Conservation (phyloP, 2,888 invertebrate genomes). For the Temnothorax ravouxi region DNA sequence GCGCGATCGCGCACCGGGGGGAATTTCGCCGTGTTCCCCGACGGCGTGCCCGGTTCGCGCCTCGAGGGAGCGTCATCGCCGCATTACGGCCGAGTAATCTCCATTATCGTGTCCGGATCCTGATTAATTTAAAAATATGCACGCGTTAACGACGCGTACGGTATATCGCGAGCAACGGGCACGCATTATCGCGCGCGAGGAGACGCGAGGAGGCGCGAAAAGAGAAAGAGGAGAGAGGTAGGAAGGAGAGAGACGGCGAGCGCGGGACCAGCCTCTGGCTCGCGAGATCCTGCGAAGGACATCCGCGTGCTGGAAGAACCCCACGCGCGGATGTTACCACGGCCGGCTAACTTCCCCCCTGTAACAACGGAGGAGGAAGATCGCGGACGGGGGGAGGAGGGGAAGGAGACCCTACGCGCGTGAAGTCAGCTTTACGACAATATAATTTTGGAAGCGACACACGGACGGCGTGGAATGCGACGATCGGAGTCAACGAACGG, state of each 20-base stretch:
- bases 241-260: not conserved
- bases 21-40: constrained; percentile 29
- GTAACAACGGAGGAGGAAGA: constrained; percentile 56
- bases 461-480: constrained; percentile 72
- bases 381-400: constrained; percentile 5
- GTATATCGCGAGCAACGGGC: constrained; percentile 45
- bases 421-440: constrained; percentile 73
- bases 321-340: constrained; percentile 34
- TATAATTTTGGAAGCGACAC: constrained; percentile 78
- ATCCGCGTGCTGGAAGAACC: constrained; percentile 19
- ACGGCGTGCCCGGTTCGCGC: constrained; percentile 32
- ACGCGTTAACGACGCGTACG: constrained; percentile 46
- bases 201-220: not conserved
- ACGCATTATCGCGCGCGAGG: constrained; percentile 31
- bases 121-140: constrained; percentile 53
- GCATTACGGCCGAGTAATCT: constrained; percentile 45
- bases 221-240: not conserved
- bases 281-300: constrained; percentile 51
- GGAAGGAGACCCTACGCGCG: constrained; percentile 28
- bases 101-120: constrained; percentile 51
- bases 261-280: not conserved
- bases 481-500: constrained; percentile 77
- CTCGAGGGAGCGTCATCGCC: constrained; percentile 37
- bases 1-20: constrained; percentile 27
- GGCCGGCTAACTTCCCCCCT: constrained; percentile 12